Conservation (phyloP, 2,113 vertebrate genomes). For the Gnathonemus longibarbis region DNA sequence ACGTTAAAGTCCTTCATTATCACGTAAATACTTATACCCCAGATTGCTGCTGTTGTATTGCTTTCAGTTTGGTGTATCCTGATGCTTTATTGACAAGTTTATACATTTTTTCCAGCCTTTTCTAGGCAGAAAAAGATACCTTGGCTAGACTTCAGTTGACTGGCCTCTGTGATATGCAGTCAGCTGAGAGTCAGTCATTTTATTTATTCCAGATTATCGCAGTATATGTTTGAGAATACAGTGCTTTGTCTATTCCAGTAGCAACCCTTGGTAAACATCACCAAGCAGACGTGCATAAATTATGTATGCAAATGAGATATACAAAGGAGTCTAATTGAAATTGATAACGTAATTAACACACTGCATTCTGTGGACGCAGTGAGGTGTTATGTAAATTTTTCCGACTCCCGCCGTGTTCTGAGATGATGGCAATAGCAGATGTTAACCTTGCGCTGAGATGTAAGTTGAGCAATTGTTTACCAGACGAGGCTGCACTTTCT, state of each 20-base stretch:
- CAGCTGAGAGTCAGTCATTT: neutral
- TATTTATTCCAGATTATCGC: neutral
- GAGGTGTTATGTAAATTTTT: neutral
- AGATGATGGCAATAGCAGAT: constrained; percentile 44
- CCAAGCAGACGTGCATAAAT: neutral
- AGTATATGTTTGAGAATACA: neutral
- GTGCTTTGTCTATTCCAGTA: neutral
- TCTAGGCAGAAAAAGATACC: neutral
- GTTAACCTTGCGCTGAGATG: constrained; percentile 44
- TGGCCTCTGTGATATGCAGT: neutral
- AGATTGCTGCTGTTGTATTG: neutral
- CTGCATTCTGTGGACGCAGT: neutral
- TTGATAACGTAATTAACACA: neutral
- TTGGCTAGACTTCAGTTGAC: neutral
- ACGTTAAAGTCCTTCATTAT: neutral
- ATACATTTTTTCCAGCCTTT: neutral
- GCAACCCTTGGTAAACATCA: neutral
- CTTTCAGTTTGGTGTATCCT: neutral
- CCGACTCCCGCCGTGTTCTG: neutral
- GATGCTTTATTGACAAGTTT: neutral
- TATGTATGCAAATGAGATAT: neutral
- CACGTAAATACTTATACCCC: neutral
- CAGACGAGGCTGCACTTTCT: constrained; percentile 40
- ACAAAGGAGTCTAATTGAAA: neutral
- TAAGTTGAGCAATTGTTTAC: constrained; percentile 51